These are phyloP conservation scores for Clamator glandarius DNA, from an alignment of 2,797 vertebrate species.

Conservation along the genomic window DNA sequence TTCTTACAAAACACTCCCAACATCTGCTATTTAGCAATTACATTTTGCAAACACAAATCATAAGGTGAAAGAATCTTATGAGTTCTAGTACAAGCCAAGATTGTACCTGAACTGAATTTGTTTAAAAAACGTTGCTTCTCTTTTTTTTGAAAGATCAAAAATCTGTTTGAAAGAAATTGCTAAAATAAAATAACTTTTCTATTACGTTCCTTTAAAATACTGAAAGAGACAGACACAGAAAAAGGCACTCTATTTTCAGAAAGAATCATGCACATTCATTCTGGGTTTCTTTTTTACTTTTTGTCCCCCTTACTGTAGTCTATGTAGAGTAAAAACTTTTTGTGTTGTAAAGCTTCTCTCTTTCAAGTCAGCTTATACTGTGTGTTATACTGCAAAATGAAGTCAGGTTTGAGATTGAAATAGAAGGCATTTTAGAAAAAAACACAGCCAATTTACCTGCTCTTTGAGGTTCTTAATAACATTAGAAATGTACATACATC, in stretches of 20 bases:
- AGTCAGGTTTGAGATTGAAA: slow-evolving; percentile 71
- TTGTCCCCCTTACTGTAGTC: not conserved
- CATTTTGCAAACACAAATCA: slow-evolving; percentile 23
- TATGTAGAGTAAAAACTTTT: slow-evolving; percentile 27
- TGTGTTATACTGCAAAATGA: slow-evolving; percentile 54
- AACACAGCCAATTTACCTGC: slow-evolving; percentile 73
- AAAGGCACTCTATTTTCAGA: slow-evolving; percentile 35
- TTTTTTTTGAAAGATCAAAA: slow-evolving; percentile 43
- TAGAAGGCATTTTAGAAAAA: slow-evolving; percentile 69
- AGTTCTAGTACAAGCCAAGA: not conserved
- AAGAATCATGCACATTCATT: not conserved
- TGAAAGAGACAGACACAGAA: slow-evolving; percentile 14
- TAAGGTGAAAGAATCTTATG: slow-evolving; percentile 5
- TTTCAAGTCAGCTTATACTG: slow-evolving; percentile 37
- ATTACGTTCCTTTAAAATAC: slow-evolving; percentile 41
- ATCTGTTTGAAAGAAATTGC: slow-evolving; percentile 16
- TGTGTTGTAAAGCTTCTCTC: slow-evolving; percentile 63
- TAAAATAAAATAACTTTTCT: slow-evolving; percentile 25
- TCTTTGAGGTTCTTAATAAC: slow-evolving; percentile 74
- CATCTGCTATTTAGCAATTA: slow-evolving; percentile 41
- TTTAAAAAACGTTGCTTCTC: not conserved
- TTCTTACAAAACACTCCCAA: slow-evolving; percentile 15
- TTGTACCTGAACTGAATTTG: slow-evolving; percentile 16
- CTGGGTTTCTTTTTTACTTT: not conserved
- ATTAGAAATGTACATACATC: slow-evolving; percentile 70